Conservation (phyloP, 2,797 vertebrate species). For the Hybognathus amarus region DNA sequence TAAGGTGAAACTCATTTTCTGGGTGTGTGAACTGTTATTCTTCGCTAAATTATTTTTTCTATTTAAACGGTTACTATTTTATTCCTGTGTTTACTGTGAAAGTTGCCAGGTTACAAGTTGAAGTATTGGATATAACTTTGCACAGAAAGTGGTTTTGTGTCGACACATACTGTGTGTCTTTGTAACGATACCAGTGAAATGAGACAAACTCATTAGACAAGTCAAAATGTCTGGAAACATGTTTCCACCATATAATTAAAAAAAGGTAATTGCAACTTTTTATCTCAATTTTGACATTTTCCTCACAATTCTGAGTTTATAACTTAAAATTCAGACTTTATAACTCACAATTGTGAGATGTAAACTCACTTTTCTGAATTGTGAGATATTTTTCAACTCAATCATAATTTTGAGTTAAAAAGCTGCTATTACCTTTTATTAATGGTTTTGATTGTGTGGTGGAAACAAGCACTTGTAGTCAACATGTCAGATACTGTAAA, state of each 20-base stretch:
- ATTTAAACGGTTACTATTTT: neutral
- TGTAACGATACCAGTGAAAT: too few relatives aligned
- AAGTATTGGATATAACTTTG: neutral
- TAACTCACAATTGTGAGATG: neutral
- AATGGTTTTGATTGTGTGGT: neutral
- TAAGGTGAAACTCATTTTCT: too few relatives aligned
- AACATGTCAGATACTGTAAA: neutral
- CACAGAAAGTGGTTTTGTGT: neutral
- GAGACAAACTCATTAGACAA: neutral
- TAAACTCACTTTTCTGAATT: neutral
- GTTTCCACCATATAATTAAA: neutral
- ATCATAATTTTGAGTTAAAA: neutral
- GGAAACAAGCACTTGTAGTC: neutral
- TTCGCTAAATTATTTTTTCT: neutral
- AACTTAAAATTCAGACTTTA: too few relatives aligned
- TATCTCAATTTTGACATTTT: neutral
- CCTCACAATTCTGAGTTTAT: neutral
- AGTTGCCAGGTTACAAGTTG: neutral
- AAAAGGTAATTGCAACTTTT: neutral
- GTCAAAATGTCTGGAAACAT: too few relatives aligned
- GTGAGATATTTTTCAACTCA: neutral
- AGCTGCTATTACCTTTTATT: neutral
- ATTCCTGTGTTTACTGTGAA: neutral
- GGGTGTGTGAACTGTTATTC: neutral
- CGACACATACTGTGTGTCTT: neutral